Conservation (phyloP, 2,888 invertebrate species). For the Tenthredo livida region DNA sequence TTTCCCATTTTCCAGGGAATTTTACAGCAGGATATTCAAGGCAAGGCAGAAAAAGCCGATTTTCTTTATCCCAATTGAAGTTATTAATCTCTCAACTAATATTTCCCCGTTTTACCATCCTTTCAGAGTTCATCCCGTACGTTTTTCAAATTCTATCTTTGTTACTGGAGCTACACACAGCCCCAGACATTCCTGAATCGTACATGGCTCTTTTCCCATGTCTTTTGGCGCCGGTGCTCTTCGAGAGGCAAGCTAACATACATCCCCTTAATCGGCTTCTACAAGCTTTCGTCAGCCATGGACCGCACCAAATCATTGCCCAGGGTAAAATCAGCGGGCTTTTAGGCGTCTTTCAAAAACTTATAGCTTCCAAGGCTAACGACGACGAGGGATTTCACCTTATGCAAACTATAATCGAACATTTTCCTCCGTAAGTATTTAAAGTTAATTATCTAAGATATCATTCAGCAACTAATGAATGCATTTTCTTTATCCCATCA, state of each 20-base stretch:
- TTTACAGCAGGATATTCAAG: conserved; percentile 95
- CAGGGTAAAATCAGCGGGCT: conserved; percentile 89
- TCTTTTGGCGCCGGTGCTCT: conserved; percentile 92
- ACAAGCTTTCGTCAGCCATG: conserved; percentile 90
- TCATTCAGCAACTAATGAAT: background rate
- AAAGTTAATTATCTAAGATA: background rate
- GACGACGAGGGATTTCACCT: conserved; percentile 98
- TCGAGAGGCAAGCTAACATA: conserved; percentile 96
- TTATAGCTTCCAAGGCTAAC: conserved; percentile 96
- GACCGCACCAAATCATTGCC: conserved; percentile 84
- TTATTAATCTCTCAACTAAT: background rate
- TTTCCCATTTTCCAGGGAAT: conserved; percentile 98
- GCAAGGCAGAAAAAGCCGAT: conserved; percentile 76
- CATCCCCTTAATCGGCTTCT: conserved; percentile 95
- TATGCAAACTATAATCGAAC: conserved; percentile 90
- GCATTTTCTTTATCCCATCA: conserved; percentile 66
- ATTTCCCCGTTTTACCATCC: background rate
- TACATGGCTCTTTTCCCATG: conserved; percentile 95
- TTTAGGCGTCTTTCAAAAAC: conserved; percentile 97
- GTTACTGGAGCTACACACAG: conserved; percentile 88
- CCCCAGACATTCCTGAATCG: conserved; percentile 85
- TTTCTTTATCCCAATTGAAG: background rate
- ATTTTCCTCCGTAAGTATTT: conserved; percentile 87
- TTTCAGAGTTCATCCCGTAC: conserved; percentile 97
- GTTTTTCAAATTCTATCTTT: conserved; percentile 98